Conservation (phyloP, 1,140 invertebrate species). For the Paraescarpia echinospica region DNA sequence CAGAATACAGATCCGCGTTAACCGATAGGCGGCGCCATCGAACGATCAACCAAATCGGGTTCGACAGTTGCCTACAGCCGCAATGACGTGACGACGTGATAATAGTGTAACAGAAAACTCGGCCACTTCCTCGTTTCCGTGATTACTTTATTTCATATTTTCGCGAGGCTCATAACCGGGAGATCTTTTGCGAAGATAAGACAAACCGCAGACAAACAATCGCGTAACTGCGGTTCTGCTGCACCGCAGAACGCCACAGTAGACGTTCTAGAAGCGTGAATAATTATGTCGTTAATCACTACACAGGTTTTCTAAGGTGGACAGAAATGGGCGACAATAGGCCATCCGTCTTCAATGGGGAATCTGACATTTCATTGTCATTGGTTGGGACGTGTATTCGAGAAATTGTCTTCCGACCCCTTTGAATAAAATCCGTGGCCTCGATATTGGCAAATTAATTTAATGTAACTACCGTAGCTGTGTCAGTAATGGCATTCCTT, state of each 20-base stretch:
- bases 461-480: background rate
- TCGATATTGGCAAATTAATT: background rate
- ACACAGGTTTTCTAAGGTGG: background rate
- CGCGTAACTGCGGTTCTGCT: background rate
- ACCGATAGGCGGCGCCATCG: too few species aligned
- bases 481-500: background rate
- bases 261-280: background rate
- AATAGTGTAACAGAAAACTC: background rate
- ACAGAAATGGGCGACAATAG: background rate
- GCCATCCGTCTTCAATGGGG: background rate
- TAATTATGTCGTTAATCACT: background rate
- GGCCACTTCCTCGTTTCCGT: background rate
- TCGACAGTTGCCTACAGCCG: background rate
- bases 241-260: background rate
- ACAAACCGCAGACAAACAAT: background rate
- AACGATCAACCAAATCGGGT: background rate
- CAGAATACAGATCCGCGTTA: too few species aligned
- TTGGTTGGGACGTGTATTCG: background rate
- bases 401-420: background rate
- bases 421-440: background rate
- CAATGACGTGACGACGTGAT: background rate
- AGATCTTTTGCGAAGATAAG: background rate
- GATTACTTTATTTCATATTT: background rate
- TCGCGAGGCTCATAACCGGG: background rate
- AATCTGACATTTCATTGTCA: background rate